Evolutionary conservation across 2,888 invertebrate genomes (phyloP), one percentile per base, ranked within the genome.

Genomic region (Globia sparganii): DNA sequence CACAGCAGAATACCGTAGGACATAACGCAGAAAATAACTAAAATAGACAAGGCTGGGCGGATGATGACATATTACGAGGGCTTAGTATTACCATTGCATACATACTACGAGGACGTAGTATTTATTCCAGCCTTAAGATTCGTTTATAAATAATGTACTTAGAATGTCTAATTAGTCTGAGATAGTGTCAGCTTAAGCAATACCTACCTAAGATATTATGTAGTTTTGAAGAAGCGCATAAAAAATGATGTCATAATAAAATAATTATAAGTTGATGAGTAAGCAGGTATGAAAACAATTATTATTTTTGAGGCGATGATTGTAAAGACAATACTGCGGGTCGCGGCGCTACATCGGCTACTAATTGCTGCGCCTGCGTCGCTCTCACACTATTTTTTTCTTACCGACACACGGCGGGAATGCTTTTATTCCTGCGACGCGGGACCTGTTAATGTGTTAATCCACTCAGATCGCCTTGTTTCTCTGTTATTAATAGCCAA

Each of bases 381-480:
- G 88, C 86, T 91, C 92, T 92, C 93, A 91, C 91, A 74, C 89
- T 75, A 87, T 87, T 92, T 93, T 93, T 93, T 94, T 64, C 86
- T 73, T 73, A 76, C 76, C 73, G 85, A 94, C 95, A 94, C 89
- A 88, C 90, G 88, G 90, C 92, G 91, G 94, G 95, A 95, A 95
- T 94, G 95, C 95, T 96, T 95, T 96, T 94, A 96, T 93, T 88
- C 92, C 87, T 93, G 93, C 94, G 94, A 92, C 72, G 61, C 70
- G 75, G 72, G 92, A 90, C 92, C 94, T 91, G 92, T 93, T 96
- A 95, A 96, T 95, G 96, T 96, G 94, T 96, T 96, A 96, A 96
- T 96, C 95, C 95, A 95, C 94, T 96, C 91, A 91, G 92, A 92
- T 93, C 93, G 93, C 90, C 93, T 92, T 93, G 95, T 95, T 92